These are phyloP conservation scores for Rhingia campestris DNA, from an alignment of 2,888 invertebrate species.

Conservation along the genomic window DNA sequence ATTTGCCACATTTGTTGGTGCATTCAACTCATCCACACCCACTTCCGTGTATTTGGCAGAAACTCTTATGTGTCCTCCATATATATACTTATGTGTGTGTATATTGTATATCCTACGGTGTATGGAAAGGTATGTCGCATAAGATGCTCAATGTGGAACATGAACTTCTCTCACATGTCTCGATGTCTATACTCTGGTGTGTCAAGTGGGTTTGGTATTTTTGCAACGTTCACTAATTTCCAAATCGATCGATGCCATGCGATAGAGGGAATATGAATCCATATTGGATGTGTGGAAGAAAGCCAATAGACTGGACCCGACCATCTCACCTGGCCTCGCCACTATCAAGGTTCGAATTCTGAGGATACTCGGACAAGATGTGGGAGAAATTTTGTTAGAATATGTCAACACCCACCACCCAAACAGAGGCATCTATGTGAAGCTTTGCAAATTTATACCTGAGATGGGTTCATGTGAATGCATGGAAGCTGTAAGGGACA, in stretches of 20 bases:
- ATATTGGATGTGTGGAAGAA: conserved; percentile 7
- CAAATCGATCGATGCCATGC: conserved; percentile 47
- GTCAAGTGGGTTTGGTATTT: conserved; percentile 61
- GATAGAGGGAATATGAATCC: conserved; percentile 22
- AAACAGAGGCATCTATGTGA: not conserved
- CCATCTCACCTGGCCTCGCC: conserved; percentile 43
- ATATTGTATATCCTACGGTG: too few species aligned
- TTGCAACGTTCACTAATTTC: conserved; percentile 58
- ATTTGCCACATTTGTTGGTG: conserved; percentile 55
- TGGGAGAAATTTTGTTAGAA: conserved; percentile 10
- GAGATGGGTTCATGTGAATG: conserved; percentile 2
- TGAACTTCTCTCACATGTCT: conserved; percentile 41
- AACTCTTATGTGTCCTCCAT: not conserved
- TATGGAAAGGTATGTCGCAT: not conserved
- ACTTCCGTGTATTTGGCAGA: conserved; percentile 17
- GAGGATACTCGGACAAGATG: conserved; percentile 22
- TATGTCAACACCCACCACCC: conserved; percentile 6
- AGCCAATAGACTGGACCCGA: conserved; percentile 1
- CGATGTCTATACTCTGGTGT: conserved; percentile 27
- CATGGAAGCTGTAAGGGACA: conserved; percentile 39
- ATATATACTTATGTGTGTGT: not conserved
- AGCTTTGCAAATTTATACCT: not conserved
- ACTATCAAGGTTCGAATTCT: conserved; percentile 39
- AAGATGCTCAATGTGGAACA: conserved; percentile 40
- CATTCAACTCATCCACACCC: conserved; percentile 52